phyloP scores from a whole-genome alignment of 1,140 invertebrate species.

The Lasioglossum albipes region DNA sequence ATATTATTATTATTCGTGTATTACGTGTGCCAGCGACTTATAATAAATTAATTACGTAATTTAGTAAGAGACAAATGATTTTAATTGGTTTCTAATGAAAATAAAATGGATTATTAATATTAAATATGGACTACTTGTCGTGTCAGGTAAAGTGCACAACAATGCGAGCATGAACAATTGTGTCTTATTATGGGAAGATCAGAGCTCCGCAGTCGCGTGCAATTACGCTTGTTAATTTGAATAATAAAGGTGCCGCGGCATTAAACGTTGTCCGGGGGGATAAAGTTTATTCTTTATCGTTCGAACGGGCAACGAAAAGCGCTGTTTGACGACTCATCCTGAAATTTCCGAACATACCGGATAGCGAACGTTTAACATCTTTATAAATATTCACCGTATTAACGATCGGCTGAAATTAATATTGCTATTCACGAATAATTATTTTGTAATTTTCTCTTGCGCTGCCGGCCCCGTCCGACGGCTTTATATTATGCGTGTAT shows the following conservation, averaged over 20 bases:
- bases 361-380: not conserved
- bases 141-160: no score
- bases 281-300: slow-evolving; percentile 1
- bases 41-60: no score
- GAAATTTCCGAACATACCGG: not conserved
- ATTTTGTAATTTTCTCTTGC: slow-evolving; percentile 10
- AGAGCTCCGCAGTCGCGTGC: no score
- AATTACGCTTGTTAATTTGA: not conserved
- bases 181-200: no score
- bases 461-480: not conserved
- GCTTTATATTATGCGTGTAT: not conserved
- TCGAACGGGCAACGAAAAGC: not conserved
- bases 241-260: not conserved
- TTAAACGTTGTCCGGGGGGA: not conserved
- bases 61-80: no score
- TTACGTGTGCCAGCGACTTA: no score
- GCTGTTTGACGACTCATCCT: not conserved
- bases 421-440: slow-evolving; percentile 19
- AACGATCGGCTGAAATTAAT: slow-evolving; percentile 15
- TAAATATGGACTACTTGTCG: no score
- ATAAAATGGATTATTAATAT: no score
- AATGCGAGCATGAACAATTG: no score
- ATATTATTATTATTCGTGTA: no score
- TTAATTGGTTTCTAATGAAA: no score
- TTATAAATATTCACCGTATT: slow-evolving; percentile 1